Evolutionary conservation across 1,140 invertebrate species (phyloP).

Genomic region (Anadara kagoshimensis): DNA sequence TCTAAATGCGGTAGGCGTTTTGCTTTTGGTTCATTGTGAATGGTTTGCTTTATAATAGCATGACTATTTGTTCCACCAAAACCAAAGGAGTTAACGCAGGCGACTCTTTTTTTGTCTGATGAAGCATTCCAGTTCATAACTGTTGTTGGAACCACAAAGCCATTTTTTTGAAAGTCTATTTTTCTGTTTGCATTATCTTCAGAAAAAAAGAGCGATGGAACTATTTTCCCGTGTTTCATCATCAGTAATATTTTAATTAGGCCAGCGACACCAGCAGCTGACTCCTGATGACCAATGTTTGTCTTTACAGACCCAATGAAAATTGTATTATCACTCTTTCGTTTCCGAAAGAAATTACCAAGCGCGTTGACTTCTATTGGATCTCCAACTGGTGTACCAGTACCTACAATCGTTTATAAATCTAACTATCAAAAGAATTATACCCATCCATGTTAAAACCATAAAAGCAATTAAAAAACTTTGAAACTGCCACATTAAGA

Average conservation of each 20-base stretch:
- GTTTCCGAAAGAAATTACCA: not conserved
- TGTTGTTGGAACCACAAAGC: slow-evolving; percentile 77
- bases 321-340: not conserved
- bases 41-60: slow-evolving; percentile 82
- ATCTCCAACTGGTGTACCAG: slow-evolving; percentile 52
- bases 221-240: slow-evolving; percentile 90
- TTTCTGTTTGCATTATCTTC: slow-evolving; percentile 84
- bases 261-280: slow-evolving; percentile 91
- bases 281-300: slow-evolving; percentile 97
- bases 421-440: too few species aligned
- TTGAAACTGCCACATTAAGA: too few species aligned
- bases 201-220: slow-evolving; percentile 89
- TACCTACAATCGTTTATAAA: slow-evolving; percentile 24
- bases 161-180: slow-evolving; percentile 77
- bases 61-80: slow-evolving; percentile 98
- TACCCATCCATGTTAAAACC: too few species aligned
- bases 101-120: slow-evolving; percentile 82
- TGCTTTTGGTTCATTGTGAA: slow-evolving; percentile 58
- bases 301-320: slow-evolving; percentile 94
- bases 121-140: slow-evolving; percentile 82
- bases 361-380: slow-evolving; percentile 41
- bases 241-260: slow-evolving; percentile 91
- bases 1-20: not conserved
- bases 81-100: slow-evolving; percentile 94
- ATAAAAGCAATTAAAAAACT: too few species aligned